A percentile compares a stretch with the other conserved stretches of the same genome.
Evolutionary conservation across 2,113 vertebrate genomes (phyloP).

Genomic region (Acrocephalus kingi): DNA sequence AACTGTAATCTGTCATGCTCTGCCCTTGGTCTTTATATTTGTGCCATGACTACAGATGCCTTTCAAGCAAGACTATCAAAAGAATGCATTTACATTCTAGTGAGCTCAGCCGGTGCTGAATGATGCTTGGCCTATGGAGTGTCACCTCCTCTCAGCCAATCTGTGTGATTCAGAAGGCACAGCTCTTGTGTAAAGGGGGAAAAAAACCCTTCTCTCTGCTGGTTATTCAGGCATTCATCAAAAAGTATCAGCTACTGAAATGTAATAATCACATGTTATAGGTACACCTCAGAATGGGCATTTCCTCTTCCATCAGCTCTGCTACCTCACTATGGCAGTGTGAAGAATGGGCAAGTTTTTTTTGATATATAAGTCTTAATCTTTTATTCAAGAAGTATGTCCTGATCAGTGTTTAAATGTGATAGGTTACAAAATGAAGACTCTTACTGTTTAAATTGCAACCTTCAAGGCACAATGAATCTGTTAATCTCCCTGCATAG

Average conservation of each 20-base stretch:
- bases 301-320: slow-evolving; percentile 25
- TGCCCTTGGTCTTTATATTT: slow-evolving; percentile 12
- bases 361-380: slow-evolving; percentile 44
- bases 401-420: slow-evolving; percentile 36
- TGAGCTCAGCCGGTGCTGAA: neutral
- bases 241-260: slow-evolving; percentile 29
- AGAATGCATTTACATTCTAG: slow-evolving; percentile 26
- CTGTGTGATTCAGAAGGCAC: slow-evolving; percentile 46
- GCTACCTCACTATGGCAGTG: neutral
- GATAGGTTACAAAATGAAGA: slow-evolving; percentile 37
- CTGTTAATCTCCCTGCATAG: neutral
- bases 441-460: slow-evolving; percentile 35
- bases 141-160: slow-evolving; percentile 16
- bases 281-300: neutral
- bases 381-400: slow-evolving; percentile 56
- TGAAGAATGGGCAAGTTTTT: neutral
- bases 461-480: slow-evolving; percentile 13
- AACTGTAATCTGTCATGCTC: slow-evolving; percentile 29
- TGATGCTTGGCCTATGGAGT: slow-evolving; percentile 24
- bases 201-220: neutral
- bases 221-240: slow-evolving; percentile 29
- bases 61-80: slow-evolving; percentile 40
- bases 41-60: slow-evolving; percentile 16
- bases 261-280: slow-evolving; percentile 32
- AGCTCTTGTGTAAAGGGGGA: neutral